Evolutionary conservation across 2,797 vertebrate species (phyloP), one percentile per base, ranked within the genome.

Genomic region (Chiroxiphia lanceolata): DNA sequence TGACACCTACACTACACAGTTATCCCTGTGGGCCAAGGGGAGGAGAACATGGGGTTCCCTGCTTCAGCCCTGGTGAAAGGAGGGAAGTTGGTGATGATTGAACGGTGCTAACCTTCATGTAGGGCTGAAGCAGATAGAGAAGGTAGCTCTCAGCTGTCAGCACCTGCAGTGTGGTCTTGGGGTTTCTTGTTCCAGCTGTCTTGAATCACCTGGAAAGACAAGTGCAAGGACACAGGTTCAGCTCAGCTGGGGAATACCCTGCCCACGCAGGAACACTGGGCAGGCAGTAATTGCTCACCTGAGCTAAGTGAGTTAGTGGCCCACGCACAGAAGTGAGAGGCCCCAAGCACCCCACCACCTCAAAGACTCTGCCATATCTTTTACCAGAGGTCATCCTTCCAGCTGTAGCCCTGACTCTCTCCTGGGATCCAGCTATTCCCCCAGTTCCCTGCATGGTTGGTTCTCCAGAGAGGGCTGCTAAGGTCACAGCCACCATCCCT

Each of bases 131-230:
- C 34, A 81, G 72, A 50, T 1, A 10, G 59, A 74, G 79, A 70
- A 48, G 38, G 63, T n/a, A 75, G 78, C 22, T 92, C 42, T 81
- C 83, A 60, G 61, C 36, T 59, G 34, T 91, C 50, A 72, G 65
- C 33, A 53, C 29, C 9, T 0, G 0, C 54, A 42, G 33, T 0
- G 22, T 45, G 19, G 86, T 83, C 84, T 38, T 68, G 31, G 19
- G 17, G 33, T 63, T 40, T 42, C 44, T 90, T 70, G 15, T 51
- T 89, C 51, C 5, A 1, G 47, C 56, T 79, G 16, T 60, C 51
- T 59, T 57, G n/a, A 19, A 34, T 86, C 70, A 89, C 36, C 91
- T 95, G 59, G n/a, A 92, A 90, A 90, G 70, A 90, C 15, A 95
- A 90, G 34, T 10, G 4, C 67, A 96, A n/a, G 59, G 7, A 9